Evolutionary conservation across 2,888 invertebrate genomes (phyloP).

Genomic region (Dastarcus helophoroides): DNA sequence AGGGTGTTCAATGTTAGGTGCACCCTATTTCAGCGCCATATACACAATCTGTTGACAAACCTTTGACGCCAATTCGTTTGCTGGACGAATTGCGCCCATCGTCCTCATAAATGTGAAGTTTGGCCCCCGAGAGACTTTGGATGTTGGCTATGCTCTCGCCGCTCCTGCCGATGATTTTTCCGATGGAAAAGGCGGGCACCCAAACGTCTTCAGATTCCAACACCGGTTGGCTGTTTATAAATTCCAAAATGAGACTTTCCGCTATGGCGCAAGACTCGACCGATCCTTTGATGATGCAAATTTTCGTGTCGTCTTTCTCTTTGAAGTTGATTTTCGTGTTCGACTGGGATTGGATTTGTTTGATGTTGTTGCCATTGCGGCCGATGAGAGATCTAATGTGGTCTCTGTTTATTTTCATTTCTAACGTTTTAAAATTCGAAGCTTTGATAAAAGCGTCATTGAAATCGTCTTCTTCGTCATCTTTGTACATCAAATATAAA

Average conservation of each 20-base stretch:
- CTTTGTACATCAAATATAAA: slow-evolving; percentile 54
- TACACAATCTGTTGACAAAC: too few species aligned
- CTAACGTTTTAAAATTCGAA: slow-evolving; percentile 39
- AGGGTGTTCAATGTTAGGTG: too few species aligned
- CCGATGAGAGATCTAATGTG: slow-evolving; percentile 59
- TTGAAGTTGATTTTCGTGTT: slow-evolving; percentile 48
- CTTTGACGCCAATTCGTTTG: slow-evolving; percentile 28
- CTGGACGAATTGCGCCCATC: slow-evolving; percentile 15
- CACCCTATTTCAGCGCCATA: too few species aligned
- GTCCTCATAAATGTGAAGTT: slow-evolving; percentile 44
- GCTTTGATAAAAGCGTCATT: slow-evolving; percentile 23
- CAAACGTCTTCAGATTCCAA: slow-evolving; percentile 54
- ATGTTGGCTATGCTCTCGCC: slow-evolving; percentile 64
- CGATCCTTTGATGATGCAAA: slow-evolving; percentile 61
- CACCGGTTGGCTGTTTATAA: slow-evolving; percentile 53
- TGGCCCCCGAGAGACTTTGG: slow-evolving; percentile 59
- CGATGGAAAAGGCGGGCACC: slow-evolving; percentile 55
- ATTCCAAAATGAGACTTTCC: slow-evolving; percentile 56
- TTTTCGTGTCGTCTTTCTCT: slow-evolving; percentile 48
- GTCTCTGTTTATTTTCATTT: slow-evolving; percentile 50
- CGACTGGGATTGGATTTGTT: slow-evolving; percentile 60
- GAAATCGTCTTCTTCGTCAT: slow-evolving; percentile 45
- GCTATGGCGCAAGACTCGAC: slow-evolving; percentile 57
- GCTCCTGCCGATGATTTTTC: slow-evolving; percentile 63
- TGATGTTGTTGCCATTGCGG: slow-evolving; percentile 63